Conservation (phyloP, 2,888 invertebrate genomes). For the Sepioteuthis lessoniana region DNA sequence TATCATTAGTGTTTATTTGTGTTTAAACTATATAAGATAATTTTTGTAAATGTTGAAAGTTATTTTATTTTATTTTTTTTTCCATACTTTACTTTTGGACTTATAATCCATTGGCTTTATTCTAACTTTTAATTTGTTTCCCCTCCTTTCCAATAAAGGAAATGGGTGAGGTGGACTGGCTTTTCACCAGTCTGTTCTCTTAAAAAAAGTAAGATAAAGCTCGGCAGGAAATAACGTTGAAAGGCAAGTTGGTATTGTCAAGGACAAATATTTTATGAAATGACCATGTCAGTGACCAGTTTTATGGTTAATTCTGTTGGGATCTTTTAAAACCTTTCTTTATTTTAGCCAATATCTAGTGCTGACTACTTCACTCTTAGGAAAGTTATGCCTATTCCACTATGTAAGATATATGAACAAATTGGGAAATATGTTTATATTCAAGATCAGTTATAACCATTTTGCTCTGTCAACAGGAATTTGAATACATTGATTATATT, state of each 20-base stretch:
- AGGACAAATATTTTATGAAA: neutral
- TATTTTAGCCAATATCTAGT: too few relatives aligned
- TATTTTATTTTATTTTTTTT: neutral
- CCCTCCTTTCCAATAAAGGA: neutral
- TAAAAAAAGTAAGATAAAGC: conserved; percentile 2
- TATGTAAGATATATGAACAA: too few relatives aligned
- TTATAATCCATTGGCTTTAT: neutral
- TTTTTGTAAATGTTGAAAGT: neutral
- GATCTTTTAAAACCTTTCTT: too few relatives aligned
- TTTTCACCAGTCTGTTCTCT: neutral
- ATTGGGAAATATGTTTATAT: too few relatives aligned
- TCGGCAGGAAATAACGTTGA: conserved; percentile 34
- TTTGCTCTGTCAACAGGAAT: too few relatives aligned
- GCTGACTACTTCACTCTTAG: too few relatives aligned
- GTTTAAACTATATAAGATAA: too few relatives aligned
- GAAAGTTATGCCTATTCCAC: too few relatives aligned
- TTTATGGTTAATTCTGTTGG: neutral
- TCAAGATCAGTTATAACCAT: too few relatives aligned
- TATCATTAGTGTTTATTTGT: too few relatives aligned
- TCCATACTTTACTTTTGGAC: neutral
- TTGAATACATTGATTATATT: too few relatives aligned
- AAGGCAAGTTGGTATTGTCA: neutral
- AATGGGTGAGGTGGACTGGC: neutral
- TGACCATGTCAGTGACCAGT: neutral
- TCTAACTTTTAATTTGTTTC: neutral